These are phyloP conservation scores for Artemia franciscana DNA, from an alignment of 1,140 invertebrate species.

Conservation along the genomic window DNA sequence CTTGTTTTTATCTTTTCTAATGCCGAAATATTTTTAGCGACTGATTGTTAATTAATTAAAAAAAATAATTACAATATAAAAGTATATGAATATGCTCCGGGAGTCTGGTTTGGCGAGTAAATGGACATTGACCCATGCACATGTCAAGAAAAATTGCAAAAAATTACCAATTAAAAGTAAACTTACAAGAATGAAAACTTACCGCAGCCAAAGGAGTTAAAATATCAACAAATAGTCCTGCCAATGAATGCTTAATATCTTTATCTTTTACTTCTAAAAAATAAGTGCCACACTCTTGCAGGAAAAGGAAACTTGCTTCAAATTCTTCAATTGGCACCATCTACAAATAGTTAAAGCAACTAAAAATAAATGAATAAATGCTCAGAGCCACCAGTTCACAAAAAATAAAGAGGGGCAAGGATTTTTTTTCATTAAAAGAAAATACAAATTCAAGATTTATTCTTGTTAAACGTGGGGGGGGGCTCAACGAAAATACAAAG, in stretches of 20 bases:
- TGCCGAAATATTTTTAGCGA: no score
- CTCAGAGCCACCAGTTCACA: no score
- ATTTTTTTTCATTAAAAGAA: neutral
- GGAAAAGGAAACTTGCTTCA: conserved; percentile 92
- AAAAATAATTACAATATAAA: no score
- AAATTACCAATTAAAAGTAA: no score
- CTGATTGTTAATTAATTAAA: no score
- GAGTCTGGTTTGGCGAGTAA: no score
- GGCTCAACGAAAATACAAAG: neutral
- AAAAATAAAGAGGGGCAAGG: conserved; percentile 4
- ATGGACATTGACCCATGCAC: no score
- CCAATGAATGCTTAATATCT: conserved; percentile 91
- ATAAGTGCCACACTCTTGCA: conserved; percentile 94
- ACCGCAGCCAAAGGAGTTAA: conserved; percentile 90
- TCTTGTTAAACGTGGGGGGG: neutral
- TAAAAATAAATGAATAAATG: no score
- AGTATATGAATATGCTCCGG: no score
- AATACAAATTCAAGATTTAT: neutral
- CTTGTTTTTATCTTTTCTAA: no score
- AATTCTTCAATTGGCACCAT: conserved; percentile 99
- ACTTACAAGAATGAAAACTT: conserved; percentile 23
- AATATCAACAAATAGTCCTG: conserved; percentile 95
- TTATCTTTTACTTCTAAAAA: conserved; percentile 97
- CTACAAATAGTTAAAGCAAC: conserved; percentile 59
- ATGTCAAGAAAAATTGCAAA: no score